phyloP scores from a whole-genome alignment of 2,888 invertebrate genomes.

The Eupithecia subumbrata region DNA sequence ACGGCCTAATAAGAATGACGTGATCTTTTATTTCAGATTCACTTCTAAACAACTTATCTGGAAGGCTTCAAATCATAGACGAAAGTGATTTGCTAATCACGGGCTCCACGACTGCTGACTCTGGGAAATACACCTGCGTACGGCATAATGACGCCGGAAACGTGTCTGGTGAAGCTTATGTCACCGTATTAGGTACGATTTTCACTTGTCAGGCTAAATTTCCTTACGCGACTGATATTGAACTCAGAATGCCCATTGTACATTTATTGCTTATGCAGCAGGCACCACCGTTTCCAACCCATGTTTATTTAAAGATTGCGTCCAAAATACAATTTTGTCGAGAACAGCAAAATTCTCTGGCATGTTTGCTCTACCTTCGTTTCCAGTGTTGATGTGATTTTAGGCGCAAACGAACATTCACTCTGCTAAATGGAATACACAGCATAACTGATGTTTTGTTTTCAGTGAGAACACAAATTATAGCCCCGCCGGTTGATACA shows the following conservation, averaged over 20 bases:
- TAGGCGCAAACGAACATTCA: conserved; percentile 22
- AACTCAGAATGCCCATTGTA: conserved; percentile 21
- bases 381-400: conserved; percentile 33
- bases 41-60: conserved; percentile 81
- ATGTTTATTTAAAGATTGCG: conserved; percentile 29
- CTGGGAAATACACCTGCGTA: conserved; percentile 95
- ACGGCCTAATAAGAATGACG: conserved; percentile 11
- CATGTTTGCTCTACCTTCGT: conserved; percentile 17
- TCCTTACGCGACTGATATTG: conserved; percentile 13
- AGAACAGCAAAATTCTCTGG: conserved; percentile 24
- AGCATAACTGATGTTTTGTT: conserved; percentile 44
- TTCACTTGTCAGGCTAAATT: background rate
- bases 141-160: conserved; percentile 95
- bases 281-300: conserved; percentile 15
- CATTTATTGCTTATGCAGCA: conserved; percentile 16
- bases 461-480: conserved; percentile 95
- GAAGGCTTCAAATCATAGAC: conserved; percentile 93
- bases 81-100: conserved; percentile 95
- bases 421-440: conserved; percentile 9
- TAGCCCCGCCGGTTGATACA: conserved; percentile 96
- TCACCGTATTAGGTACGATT: conserved; percentile 90
- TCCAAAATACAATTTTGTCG: conserved; percentile 30
- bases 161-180: conserved; percentile 91
- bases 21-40: conserved; percentile 65
- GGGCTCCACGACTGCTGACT: conserved; percentile 91